Conservation (phyloP, 2,113 vertebrate species). For the Heterochromis multidens region DNA sequence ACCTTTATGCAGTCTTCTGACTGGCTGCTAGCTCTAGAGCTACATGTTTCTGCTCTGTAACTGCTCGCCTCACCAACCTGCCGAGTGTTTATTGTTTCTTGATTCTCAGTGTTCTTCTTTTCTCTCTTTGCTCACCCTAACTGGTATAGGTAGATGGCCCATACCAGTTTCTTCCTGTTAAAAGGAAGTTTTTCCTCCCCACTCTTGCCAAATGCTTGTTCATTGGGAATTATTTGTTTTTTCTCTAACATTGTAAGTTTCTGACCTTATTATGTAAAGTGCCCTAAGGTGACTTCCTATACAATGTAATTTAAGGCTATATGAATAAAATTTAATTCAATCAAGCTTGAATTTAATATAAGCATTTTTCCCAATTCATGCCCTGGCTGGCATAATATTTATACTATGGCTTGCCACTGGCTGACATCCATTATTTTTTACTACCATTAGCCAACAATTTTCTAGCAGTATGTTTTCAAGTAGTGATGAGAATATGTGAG, state of each 20-base stretch:
- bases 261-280: not conserved
- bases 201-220: not conserved
- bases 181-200: not conserved
- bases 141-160: not conserved
- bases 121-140: not conserved
- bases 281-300: not conserved
- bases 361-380: not conserved
- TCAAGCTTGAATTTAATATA: not conserved
- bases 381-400: not conserved
- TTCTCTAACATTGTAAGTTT: not conserved
- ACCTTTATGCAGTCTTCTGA: not conserved
- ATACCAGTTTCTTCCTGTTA: not conserved
- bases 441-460: not conserved
- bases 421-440: not conserved
- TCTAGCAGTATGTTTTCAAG: not conserved
- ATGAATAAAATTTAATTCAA: not conserved
- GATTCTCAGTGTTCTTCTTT: not conserved
- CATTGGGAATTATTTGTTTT: not conserved
- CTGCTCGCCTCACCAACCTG: not conserved
- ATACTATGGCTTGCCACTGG: not conserved
- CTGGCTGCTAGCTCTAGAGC: fast-evolving
- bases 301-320: not conserved
- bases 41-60: not conserved
- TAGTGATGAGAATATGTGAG: not conserved
- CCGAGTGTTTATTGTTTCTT: not conserved